Evolutionary conservation across 2,113 vertebrate genomes (phyloP).

Genomic region (Anser brachyrhynchus): DNA sequence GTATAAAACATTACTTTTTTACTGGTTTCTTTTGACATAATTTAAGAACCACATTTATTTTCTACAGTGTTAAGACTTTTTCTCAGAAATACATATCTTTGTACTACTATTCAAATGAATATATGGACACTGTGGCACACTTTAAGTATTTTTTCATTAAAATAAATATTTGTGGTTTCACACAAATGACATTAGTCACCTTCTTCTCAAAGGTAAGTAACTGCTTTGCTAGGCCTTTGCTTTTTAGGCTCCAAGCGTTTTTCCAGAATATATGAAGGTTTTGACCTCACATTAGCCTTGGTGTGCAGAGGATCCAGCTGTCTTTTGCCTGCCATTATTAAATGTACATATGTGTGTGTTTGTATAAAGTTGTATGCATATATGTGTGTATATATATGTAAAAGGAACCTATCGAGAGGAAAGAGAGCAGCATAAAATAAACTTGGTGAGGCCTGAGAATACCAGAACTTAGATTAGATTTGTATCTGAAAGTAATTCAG

Average conservation of each 20-base stretch:
- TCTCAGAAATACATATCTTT: slow-evolving; percentile 78
- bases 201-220: slow-evolving; percentile 50
- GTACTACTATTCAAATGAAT: slow-evolving; percentile 79
- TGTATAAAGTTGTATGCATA: not conserved
- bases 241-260: not conserved
- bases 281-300: not conserved
- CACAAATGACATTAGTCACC: slow-evolving; percentile 49
- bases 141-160: slow-evolving; percentile 81
- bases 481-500: not conserved
- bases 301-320: not conserved
- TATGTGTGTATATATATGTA: not conserved
- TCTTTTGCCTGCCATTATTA: not conserved
- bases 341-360: not conserved
- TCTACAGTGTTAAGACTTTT: slow-evolving; percentile 75
- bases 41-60: slow-evolving; percentile 79
- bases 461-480: not conserved
- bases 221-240: not conserved
- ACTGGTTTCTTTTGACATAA: slow-evolving; percentile 73
- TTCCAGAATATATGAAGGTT: not conserved
- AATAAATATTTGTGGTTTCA: slow-evolving; percentile 82
- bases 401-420: not conserved
- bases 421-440: not conserved
- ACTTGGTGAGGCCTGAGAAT: not conserved
- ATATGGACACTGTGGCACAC: slow-evolving; percentile 78
- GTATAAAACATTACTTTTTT: slow-evolving; percentile 75